A percentile compares a stretch with the other conserved stretches of the same genome.
These are phyloP conservation scores for Cartodere bifasciata DNA, from an alignment of 2,888 invertebrate species.

Conservation along the genomic window DNA sequence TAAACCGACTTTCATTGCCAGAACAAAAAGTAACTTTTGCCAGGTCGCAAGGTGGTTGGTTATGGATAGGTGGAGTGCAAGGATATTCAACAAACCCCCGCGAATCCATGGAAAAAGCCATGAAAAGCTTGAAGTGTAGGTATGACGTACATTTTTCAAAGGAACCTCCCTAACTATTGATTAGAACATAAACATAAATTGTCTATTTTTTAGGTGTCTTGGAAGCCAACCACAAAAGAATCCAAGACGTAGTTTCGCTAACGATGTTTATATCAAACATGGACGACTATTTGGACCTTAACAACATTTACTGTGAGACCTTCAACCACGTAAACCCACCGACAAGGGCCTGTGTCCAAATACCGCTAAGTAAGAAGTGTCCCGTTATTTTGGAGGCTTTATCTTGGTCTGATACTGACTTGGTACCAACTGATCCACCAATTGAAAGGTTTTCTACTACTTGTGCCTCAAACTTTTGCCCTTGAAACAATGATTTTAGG, in stretches of 20 bases:
- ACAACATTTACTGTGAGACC: conserved; percentile 60
- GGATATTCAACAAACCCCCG: conserved; percentile 53
- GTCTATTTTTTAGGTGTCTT: neutral
- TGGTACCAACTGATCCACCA: conserved; percentile 20
- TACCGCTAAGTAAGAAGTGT: conserved; percentile 52
- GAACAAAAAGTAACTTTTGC: no score
- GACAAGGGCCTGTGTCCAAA: conserved; percentile 71
- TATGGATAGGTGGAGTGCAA: conserved; percentile 70
- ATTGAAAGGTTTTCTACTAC: conserved; percentile 22
- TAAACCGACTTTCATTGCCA: no score
- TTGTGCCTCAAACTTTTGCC: neutral
- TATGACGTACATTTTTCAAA: conserved; percentile 35
- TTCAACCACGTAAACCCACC: conserved; percentile 73
- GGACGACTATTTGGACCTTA: conserved; percentile 63
- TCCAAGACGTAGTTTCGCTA: conserved; percentile 65
- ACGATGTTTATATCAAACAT: conserved; percentile 77
- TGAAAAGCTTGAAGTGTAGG: conserved; percentile 71
- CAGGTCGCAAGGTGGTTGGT: no score
- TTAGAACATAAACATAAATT: neutral
- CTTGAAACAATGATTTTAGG: conserved; percentile 27
- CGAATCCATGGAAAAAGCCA: conserved; percentile 55
- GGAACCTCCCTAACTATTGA: no score
- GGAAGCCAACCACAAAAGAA: conserved; percentile 30
- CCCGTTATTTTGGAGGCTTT: conserved; percentile 70
- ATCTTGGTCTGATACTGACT: conserved; percentile 37